A percentile compares a stretch with the other conserved stretches of the same genome.
Evolutionary conservation across 2,113 vertebrate species (phyloP).

Genomic region (Odontesthes bonariensis): DNA sequence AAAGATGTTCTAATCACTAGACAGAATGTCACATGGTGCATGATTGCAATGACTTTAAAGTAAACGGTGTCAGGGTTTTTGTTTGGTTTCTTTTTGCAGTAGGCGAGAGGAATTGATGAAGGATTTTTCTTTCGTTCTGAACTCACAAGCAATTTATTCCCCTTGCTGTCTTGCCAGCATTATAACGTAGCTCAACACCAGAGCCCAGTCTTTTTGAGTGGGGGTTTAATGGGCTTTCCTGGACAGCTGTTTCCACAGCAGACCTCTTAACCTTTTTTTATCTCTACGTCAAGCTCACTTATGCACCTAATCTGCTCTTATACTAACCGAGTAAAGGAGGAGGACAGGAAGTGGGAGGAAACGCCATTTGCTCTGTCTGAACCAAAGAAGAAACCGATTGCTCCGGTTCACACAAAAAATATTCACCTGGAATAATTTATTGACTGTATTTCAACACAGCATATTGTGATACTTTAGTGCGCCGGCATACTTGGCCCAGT

Average conservation of each 20-base stretch:
- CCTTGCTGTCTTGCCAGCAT: not conserved
- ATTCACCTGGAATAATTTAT: slow-evolving; percentile 44
- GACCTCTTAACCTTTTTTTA: slow-evolving; percentile 75
- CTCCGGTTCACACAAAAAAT: slow-evolving; percentile 23
- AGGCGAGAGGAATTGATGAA: too few relatives aligned
- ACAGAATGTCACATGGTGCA: too few relatives aligned
- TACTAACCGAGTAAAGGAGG: slow-evolving; percentile 61
- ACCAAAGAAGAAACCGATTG: slow-evolving; percentile 10
- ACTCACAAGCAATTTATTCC: too few relatives aligned
- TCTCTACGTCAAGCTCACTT: slow-evolving; percentile 70
- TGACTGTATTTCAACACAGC: slow-evolving; percentile 35
- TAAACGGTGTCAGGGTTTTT: too few relatives aligned
- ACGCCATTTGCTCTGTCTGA: slow-evolving; percentile 19
- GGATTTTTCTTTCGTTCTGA: too few relatives aligned
- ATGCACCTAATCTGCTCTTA: slow-evolving; percentile 71
- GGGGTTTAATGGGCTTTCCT: slow-evolving; percentile 58
- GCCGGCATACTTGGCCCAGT: slow-evolving; percentile 49
- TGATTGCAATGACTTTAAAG: too few relatives aligned
- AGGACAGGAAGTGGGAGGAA: not conserved
- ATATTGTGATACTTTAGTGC: slow-evolving; percentile 48
- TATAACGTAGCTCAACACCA: not conserved
- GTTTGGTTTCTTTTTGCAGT: too few relatives aligned
- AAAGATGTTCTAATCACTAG: too few relatives aligned
- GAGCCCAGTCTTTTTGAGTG: not conserved
- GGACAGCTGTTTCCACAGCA: slow-evolving; percentile 70